These are phyloP conservation scores for Crenichthys baileyi DNA, from an alignment of 2,797 vertebrate species.

Conservation along the genomic window DNA sequence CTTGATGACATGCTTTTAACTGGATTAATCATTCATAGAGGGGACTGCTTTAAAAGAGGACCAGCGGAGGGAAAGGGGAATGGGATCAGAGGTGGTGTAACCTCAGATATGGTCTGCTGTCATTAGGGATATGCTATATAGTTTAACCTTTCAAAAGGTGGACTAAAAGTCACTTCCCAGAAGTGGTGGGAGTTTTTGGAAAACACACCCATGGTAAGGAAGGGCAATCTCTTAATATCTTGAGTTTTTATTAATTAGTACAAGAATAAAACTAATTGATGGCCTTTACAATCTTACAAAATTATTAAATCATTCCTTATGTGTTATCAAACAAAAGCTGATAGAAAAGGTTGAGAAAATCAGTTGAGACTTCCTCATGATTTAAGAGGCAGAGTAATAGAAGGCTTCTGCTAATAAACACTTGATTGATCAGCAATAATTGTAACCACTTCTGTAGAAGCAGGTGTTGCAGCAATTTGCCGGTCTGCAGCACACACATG, in stretches of 20 bases:
- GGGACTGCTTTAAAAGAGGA: too few species aligned
- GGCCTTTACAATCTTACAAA: neutral
- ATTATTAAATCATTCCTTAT: neutral
- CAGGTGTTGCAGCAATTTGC: neutral
- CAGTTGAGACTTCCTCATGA: neutral
- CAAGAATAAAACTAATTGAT: neutral
- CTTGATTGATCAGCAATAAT: neutral
- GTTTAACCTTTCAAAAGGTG: neutral
- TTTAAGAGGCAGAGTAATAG: neutral
- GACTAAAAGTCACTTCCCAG: neutral
- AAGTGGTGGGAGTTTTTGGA: neutral
- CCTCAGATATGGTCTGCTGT: neutral
- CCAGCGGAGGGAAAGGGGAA: neutral
- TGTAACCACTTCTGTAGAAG: neutral
- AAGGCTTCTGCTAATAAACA: neutral
- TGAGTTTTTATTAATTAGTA: neutral
- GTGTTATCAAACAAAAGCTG: neutral
- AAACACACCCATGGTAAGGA: neutral
- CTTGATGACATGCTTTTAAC: neutral
- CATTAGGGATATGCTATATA: neutral
- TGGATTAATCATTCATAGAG: constrained; percentile 1
- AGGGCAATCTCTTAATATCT: neutral
- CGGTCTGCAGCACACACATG: neutral
- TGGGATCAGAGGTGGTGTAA: neutral
- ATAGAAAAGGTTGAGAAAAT: neutral